These are phyloP conservation scores for Oophaga pumilio DNA, from an alignment of 2,113 vertebrate genomes.

Conservation along the genomic window DNA sequence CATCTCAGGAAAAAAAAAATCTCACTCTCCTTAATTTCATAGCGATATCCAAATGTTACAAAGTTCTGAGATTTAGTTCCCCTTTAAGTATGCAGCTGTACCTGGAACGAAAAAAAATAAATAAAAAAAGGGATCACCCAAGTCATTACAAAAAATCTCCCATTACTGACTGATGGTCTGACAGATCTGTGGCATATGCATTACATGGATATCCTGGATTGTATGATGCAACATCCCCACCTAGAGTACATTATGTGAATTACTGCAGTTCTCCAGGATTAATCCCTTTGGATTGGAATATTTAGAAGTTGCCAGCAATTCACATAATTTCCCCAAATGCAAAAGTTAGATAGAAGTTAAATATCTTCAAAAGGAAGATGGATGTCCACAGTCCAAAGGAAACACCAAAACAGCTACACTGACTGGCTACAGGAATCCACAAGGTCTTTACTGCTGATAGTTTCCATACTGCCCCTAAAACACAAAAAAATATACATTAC, in stretches of 20 bases:
- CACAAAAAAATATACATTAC: conserved; percentile 56
- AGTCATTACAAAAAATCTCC: conserved; percentile 65
- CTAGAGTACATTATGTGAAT: conserved; percentile 77
- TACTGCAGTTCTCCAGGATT: conserved; percentile 70
- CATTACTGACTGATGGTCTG: conserved; percentile 76
- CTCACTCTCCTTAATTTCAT: not conserved
- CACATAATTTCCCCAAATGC: conserved; percentile 71
- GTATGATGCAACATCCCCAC: conserved; percentile 83
- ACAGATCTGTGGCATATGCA: conserved; percentile 72
- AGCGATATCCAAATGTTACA: not conserved
- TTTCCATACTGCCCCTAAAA: conserved; percentile 96
- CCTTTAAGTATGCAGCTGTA: conserved; percentile 72
- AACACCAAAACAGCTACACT: conserved; percentile 72
- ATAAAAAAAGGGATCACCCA: conserved; percentile 44
- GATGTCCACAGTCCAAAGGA: conserved; percentile 76
- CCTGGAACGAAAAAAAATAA: conserved; percentile 70
- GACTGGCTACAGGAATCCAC: conserved; percentile 72
- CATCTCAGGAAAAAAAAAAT: not conserved
- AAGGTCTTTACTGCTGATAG: conserved; percentile 91
- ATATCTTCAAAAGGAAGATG: conserved; percentile 68
- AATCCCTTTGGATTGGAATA: conserved; percentile 69
- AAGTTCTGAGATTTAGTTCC: not conserved
- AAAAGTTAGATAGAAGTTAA: conserved; percentile 70
- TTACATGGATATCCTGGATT: conserved; percentile 71
- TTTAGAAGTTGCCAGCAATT: conserved; percentile 65